phyloP scores from a whole-genome alignment of 2,797 vertebrate genomes.

The Enteromius trimaculatus region DNA sequence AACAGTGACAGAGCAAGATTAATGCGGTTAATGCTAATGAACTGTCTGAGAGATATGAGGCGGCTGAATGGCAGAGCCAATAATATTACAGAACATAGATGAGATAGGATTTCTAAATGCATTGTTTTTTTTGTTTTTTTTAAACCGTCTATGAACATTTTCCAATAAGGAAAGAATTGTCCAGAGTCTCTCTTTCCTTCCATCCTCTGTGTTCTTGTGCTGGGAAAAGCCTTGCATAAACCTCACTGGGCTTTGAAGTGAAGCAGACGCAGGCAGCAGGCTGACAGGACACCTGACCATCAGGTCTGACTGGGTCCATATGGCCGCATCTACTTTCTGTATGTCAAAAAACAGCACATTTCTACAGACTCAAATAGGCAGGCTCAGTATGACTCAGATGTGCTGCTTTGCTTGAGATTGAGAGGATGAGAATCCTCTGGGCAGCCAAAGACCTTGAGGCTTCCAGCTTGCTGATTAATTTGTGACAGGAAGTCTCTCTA shows the following conservation, averaged over 20 bases:
- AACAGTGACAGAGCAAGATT: neutral
- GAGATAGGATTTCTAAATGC: neutral
- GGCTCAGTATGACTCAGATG: conserved; percentile 66
- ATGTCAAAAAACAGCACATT: conserved; percentile 55
- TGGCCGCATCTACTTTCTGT: conserved; percentile 13
- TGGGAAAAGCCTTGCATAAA: neutral
- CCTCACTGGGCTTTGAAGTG: neutral
- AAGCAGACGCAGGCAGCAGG: neutral
- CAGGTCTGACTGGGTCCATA: neutral
- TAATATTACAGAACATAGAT: neutral
- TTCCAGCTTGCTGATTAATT: conserved; percentile 61
- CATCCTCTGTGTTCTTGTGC: neutral
- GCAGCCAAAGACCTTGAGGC: conserved; percentile 35
- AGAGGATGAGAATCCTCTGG: conserved; percentile 42
- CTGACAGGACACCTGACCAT: conserved; percentile 10
- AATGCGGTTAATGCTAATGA: neutral
- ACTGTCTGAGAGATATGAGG: neutral
- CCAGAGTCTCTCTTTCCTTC: neutral
- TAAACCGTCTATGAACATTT: neutral
- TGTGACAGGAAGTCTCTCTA: conserved; percentile 61
- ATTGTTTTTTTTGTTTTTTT: neutral
- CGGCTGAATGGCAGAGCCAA: neutral
- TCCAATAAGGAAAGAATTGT: neutral
- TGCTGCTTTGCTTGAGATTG: conserved; percentile 55
- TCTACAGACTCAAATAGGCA: conserved; percentile 54